A percentile compares a stretch with the other conserved stretches of the same genome.
Evolutionary conservation across 2,797 vertebrate species (phyloP).

Genomic region (Sarcophilus harrisii): DNA sequence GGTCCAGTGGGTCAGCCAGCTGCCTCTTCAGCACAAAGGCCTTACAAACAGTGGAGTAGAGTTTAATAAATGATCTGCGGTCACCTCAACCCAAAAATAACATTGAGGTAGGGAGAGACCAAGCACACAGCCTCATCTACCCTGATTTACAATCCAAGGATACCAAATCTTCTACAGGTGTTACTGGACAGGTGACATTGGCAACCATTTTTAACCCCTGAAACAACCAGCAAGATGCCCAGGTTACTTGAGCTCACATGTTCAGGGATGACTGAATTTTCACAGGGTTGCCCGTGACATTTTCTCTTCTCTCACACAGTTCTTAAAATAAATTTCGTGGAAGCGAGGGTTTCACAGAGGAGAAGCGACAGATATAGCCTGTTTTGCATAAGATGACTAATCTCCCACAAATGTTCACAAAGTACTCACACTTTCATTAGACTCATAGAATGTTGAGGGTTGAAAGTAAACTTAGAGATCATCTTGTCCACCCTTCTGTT

Average conservation of each 20-base stretch:
- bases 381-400: constrained; percentile 77
- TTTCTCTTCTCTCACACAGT: constrained; percentile 64
- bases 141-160: background rate
- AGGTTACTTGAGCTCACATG: background rate
- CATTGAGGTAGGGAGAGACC: background rate
- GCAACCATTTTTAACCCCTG: background rate
- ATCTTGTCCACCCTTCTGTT: background rate
- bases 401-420: constrained; percentile 65
- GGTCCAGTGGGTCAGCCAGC: background rate
- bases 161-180: background rate
- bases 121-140: background rate
- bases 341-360: constrained; percentile 70
- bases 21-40: background rate
- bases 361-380: constrained; percentile 76
- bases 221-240: background rate
- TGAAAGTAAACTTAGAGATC: background rate
- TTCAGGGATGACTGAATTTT: constrained; percentile 63
- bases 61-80: background rate
- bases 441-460: background rate
- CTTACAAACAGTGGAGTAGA: background rate
- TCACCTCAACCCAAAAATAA: background rate
- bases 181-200: background rate
- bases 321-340: constrained; percentile 75
- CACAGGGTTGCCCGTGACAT: constrained; percentile 69
- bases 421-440: background rate